phyloP scores from a whole-genome alignment of 2,888 invertebrate species.

The Orthosia gothica region DNA sequence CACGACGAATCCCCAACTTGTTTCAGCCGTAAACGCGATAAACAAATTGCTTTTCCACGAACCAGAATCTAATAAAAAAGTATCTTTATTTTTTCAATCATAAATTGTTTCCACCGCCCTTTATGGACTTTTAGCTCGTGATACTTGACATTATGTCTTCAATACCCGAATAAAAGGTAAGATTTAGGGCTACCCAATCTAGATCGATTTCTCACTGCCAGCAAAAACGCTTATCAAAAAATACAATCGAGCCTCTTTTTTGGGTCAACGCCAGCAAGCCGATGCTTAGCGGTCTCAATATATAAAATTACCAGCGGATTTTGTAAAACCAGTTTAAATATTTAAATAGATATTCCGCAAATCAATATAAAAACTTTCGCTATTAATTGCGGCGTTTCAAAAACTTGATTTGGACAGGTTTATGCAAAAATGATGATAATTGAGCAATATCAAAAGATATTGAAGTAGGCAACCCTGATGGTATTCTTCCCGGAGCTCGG shows the following conservation, averaged over 20 bases:
- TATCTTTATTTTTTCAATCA: slow-evolving; percentile 56
- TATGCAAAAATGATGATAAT: slow-evolving; percentile 14
- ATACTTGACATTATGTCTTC: slow-evolving; percentile 76
- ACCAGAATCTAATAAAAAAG: slow-evolving; percentile 49
- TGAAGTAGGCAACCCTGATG: slow-evolving; percentile 51
- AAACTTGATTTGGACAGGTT: slow-evolving; percentile 33
- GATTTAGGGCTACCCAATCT: slow-evolving; percentile 59
- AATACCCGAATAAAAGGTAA: slow-evolving; percentile 66
- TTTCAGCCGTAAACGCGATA: slow-evolving; percentile 48
- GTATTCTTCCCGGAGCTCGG: slow-evolving; percentile 50
- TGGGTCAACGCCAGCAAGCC: slow-evolving; percentile 46
- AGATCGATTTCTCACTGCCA: slow-evolving; percentile 56
- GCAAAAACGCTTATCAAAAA: slow-evolving; percentile 45
- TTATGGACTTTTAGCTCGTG: slow-evolving; percentile 59
- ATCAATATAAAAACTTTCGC: slow-evolving; percentile 31
- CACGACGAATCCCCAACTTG: slow-evolving; percentile 30
- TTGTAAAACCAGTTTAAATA: slow-evolving; percentile 18
- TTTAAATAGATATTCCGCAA: slow-evolving; percentile 20
- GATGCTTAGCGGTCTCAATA: slow-evolving; percentile 33
- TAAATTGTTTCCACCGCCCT: slow-evolving; percentile 56
- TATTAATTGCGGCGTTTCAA: slow-evolving; percentile 35
- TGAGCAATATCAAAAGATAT: slow-evolving; percentile 25
- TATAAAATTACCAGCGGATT: slow-evolving; percentile 38
- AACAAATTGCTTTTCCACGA: slow-evolving; percentile 54
- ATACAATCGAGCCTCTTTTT: slow-evolving; percentile 53